A percentile compares a stretch with the other conserved stretches of the same genome.
Evolutionary conservation across 2,797 vertebrate genomes (phyloP).

Genomic region (Antennarius maculatus): DNA sequence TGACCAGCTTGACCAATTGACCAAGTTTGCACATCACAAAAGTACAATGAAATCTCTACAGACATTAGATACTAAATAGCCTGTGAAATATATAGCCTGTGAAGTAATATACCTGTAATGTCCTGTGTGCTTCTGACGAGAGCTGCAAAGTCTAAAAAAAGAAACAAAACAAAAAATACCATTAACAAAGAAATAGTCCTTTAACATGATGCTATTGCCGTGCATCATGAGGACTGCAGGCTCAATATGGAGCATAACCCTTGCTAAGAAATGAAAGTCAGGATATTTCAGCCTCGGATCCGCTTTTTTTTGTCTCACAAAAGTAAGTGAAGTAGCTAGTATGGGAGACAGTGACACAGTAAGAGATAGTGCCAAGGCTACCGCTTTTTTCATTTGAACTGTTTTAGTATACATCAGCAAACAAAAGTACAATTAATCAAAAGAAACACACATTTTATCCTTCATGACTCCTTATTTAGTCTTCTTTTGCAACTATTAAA

Average conservation of each 20-base stretch:
- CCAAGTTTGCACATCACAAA: too few species aligned
- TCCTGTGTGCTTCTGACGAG: not conserved
- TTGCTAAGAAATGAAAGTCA: too few species aligned
- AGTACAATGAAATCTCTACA: not conserved
- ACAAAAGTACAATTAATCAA: not conserved
- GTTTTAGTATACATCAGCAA: not conserved
- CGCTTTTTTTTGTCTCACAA: too few species aligned
- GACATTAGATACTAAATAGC: not conserved
- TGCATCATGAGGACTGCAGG: too few species aligned
- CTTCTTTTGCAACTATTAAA: not conserved
- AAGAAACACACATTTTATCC: not conserved
- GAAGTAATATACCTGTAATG: not conserved
- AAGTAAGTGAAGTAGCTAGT: too few species aligned
- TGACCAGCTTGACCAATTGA: too few species aligned
- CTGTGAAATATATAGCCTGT: too few species aligned
- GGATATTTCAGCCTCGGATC: too few species aligned
- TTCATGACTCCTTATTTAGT: not conserved
- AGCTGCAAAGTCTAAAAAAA: not conserved
- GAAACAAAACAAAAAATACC: too few species aligned
- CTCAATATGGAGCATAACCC: too few species aligned
- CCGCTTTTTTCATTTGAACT: not conserved
- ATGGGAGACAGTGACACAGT: not conserved
- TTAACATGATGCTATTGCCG: too few species aligned
- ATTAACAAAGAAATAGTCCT: too few species aligned
- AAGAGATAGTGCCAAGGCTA: not conserved